Conservation (phyloP, 2,888 invertebrate genomes). For the Cosmopolites sordidus region DNA sequence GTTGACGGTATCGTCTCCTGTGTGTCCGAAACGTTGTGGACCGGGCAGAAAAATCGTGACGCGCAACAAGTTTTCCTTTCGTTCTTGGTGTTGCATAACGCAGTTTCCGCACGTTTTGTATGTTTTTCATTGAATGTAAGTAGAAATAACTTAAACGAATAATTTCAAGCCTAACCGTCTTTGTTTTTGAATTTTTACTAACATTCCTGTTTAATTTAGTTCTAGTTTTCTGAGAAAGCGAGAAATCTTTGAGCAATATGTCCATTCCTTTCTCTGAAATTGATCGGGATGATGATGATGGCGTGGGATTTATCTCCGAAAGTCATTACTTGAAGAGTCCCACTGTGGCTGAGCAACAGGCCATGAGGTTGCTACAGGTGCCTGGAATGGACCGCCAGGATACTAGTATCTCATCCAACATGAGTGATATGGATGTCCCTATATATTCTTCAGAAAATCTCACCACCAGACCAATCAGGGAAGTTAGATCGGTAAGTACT, state of each 20-base stretch:
- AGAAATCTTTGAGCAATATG: slow-evolving; percentile 10
- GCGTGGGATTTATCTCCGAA: slow-evolving; percentile 54
- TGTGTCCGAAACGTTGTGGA: neutral
- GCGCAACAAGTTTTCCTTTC: slow-evolving; percentile 4
- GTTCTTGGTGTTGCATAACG: slow-evolving; percentile 27
- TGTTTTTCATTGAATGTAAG: too few species aligned
- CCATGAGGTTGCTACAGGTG: slow-evolving; percentile 47
- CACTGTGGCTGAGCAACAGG: slow-evolving; percentile 42
- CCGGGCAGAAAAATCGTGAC: neutral
- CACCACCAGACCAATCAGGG: slow-evolving; percentile 36
- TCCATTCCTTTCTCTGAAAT: slow-evolving; percentile 34
- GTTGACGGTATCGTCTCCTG: neutral
- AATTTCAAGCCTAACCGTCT: too few species aligned
- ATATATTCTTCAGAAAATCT: slow-evolving; percentile 50
- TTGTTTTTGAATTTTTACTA: too few species aligned
- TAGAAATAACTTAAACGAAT: too few species aligned
- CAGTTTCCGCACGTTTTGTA: slow-evolving; percentile 16
- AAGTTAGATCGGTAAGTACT: slow-evolving; percentile 40
- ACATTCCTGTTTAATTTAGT: neutral
- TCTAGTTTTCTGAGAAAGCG: neutral
- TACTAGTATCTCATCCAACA: slow-evolving; percentile 53
- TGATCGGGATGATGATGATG: slow-evolving; percentile 47
- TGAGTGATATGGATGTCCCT: slow-evolving; percentile 56
- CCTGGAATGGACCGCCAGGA: slow-evolving; percentile 45
- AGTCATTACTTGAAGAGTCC: slow-evolving; percentile 54